Percentiles rank a stretch among this genome's conserved stretches.
Evolutionary conservation across 1,140 invertebrate genomes (phyloP).

Genomic region (Aphaenogaster ashmeadi): DNA sequence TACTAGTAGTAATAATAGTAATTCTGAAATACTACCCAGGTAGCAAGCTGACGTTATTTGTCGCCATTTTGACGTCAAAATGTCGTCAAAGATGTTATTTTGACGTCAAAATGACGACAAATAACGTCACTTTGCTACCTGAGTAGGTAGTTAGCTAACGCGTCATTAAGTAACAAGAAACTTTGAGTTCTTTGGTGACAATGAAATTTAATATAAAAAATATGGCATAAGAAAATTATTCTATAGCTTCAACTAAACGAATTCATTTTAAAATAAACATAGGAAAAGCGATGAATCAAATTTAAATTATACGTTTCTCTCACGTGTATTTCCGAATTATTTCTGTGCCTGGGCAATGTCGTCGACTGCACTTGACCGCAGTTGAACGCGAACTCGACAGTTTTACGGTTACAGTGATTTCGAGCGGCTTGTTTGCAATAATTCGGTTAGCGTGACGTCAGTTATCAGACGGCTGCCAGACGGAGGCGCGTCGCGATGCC

Average conservation of each 20-base stretch:
- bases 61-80: no score
- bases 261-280: not conserved
- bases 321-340: not conserved
- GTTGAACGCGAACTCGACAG: not conserved
- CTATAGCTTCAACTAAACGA: not conserved
- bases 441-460: conserved; percentile 37
- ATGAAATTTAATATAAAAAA: not conserved
- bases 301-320: not conserved
- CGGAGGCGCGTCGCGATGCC: not conserved
- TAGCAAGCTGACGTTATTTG: no score
- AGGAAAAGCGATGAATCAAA: not conserved
- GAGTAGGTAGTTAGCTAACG: not conserved
- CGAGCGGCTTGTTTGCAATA: not conserved
- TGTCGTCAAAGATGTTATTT: no score
- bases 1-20: no score
- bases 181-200: not conserved
- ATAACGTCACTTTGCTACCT: no score
- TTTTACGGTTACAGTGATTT: conserved; percentile 12
- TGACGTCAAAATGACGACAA: no score
- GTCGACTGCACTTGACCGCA: not conserved
- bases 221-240: not conserved
- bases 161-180: not conserved
- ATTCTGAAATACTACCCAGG: no score
- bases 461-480: conserved; percentile 47
- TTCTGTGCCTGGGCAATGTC: not conserved